Evolutionary conservation across 1,140 invertebrate genomes (phyloP), one percentile per base, ranked within the genome.

Genomic region (Sipha flava): DNA sequence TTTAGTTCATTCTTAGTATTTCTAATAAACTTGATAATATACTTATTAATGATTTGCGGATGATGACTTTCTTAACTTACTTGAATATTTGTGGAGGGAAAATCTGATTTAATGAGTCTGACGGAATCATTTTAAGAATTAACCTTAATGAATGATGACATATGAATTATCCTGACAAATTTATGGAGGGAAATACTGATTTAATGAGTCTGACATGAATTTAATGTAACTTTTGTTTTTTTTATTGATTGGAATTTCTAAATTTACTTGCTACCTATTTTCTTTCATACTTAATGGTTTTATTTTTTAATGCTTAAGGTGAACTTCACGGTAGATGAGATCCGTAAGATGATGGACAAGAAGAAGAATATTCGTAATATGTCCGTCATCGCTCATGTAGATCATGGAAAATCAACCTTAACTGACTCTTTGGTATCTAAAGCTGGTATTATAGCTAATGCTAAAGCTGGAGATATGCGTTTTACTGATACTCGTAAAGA

Each of bases 321-420:
- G 91, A 99, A 99, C 92, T 99, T 99, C 88, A 99, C 98, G 77
- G 95, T 99, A 89, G 97, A 99, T 90, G 96, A 99, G 90, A 99
- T 99, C 90, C 94, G 98, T 90, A 88, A 84, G 86, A 95, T 99
- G 92, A 99, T 99, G 98, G 97, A 99, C 93, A 96, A 96, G 86
- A 99, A 99, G 90, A 90, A 90, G 88, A 99, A 99, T 86, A 99
- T 99, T 88, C 92, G 98, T 86, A 99, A 99, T 89, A 99, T 99
- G 98, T 99, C 98, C 86, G 98, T 99, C 87, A 99, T 99, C 88
- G 98, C 98, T 84, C 98, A 99, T 88, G 98, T 99, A 81, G 98
- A 99, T 90, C 98, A 99, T 87, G 98, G 98, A 85, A 99, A 99
- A 88, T 99, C 98, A 83, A 99, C 98, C 68, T 87, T 99, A 86